phyloP scores from a whole-genome alignment of 2,797 vertebrate species.

The Acanthurus lineatus region DNA sequence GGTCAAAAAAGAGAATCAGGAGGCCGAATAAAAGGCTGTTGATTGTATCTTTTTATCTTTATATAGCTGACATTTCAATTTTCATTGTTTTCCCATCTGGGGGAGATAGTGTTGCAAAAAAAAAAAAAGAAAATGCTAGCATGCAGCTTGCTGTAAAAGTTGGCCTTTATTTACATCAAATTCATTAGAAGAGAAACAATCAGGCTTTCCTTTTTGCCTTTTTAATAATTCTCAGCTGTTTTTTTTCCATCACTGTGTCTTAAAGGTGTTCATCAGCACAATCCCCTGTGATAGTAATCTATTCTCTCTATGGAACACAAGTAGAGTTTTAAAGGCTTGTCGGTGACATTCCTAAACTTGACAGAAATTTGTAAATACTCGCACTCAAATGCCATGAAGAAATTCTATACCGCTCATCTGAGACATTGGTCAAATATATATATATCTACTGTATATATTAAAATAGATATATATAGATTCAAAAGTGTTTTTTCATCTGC shows the following conservation, averaged over 20 bases:
- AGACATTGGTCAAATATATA: constrained; percentile 56
- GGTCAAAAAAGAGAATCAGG: constrained; percentile 17
- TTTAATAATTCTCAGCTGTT: constrained; percentile 14
- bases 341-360: constrained; percentile 71
- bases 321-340: constrained; percentile 53
- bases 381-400: constrained; percentile 76
- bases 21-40: constrained; percentile 39
- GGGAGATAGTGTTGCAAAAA: constrained; percentile 32
- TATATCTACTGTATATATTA: constrained; percentile 38
- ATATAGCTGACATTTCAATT: constrained; percentile 58
- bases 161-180: constrained; percentile 37
- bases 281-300: constrained; percentile 77
- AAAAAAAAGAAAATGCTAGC: constrained; percentile 17
- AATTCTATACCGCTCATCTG: constrained; percentile 64
- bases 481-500: constrained; percentile 53
- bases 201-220: constrained; percentile 51
- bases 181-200: constrained; percentile 45
- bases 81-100: constrained; percentile 36
- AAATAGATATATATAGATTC: constrained; percentile 45
- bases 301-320: constrained; percentile 72
- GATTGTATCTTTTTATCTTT: constrained; percentile 72
- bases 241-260: constrained; percentile 53
- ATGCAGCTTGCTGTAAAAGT: constrained; percentile 41
- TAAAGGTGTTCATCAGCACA: constrained; percentile 77
- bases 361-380: constrained; percentile 78